Evolutionary conservation across 2,797 vertebrate genomes (phyloP), one percentile per base, ranked within the genome.

Genomic region (Cottoperca gobio): DNA sequence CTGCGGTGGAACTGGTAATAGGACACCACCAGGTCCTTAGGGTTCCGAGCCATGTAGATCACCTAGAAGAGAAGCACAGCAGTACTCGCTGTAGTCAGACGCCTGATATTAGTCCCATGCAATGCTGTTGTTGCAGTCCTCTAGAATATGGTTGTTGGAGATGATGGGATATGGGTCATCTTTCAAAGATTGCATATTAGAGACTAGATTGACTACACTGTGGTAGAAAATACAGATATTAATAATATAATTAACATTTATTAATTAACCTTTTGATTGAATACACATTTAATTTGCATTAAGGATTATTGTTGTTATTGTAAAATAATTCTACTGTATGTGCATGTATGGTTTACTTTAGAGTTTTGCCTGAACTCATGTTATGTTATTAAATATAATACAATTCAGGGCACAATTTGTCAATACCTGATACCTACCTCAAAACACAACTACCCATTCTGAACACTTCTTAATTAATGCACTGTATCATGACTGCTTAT

Each of bases 1-100:
- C 97, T 99, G 82, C 98, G 97, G 84, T 99, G 98, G 90, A 99
- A 99, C 93, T 99, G 97, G 78, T 99, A 99, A 81, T 99, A 99
- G 43, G 98, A 98, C 63, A 99, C 97, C 53, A 99, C 98, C 91
- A 99, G 92, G 88, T 99, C 98, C 94, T 99, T 99, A 26, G 98
- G 98, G 89, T 99, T 99, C 2, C 98, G 96, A 50, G 98, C 98
- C 98, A 99, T 99, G 88, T 99, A 99, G 90, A 99, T 98, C 85
- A 99, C 97, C 98, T 99, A 5, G 2, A 74, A 40, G 23, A 46
- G n/a, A 24, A 48, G 8, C 66, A 65, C 26, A 77, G 12, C 43
- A 58, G 16, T 2, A 19, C 21, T 39, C 16, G n/a, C 9, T 26
- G 39, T 2, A 40, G 28, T 55, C 48, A 53, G 9, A 37, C 12